These are phyloP conservation scores for Cyprinodon variegatus DNA, from an alignment of 2,113 vertebrate species.

Conservation along the genomic window DNA sequence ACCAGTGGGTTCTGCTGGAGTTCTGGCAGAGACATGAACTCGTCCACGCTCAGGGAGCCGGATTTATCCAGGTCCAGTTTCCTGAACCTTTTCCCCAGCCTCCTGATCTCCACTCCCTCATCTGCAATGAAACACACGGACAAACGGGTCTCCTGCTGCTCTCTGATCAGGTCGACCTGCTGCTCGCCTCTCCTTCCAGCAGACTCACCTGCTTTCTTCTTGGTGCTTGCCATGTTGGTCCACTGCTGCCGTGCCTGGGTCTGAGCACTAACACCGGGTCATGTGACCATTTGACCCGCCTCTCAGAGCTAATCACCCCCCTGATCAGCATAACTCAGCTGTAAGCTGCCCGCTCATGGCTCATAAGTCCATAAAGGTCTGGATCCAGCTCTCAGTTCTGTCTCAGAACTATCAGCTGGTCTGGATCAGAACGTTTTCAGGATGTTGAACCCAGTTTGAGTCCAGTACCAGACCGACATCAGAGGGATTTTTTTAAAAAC, in stretches of 20 bases:
- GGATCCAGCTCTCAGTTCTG: not conserved
- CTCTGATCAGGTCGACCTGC: too few species aligned
- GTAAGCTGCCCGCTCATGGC: not conserved
- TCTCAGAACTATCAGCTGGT: too few species aligned
- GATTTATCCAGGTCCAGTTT: slow-evolving; percentile 99
- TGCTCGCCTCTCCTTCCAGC: too few species aligned
- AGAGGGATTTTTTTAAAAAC: too few species aligned
- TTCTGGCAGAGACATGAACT: slow-evolving; percentile 99
- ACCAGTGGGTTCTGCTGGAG: slow-evolving; percentile 98
- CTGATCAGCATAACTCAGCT: slow-evolving; percentile 18
- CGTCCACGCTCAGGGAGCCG: slow-evolving; percentile 97
- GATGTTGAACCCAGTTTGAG: too few species aligned
- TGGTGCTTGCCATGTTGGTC: slow-evolving; percentile 68
- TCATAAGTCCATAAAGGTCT: too few species aligned
- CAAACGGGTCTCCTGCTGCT: too few species aligned
- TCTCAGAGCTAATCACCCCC: slow-evolving; percentile 60
- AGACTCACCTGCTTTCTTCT: slow-evolving; percentile 72
- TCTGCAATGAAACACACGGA: slow-evolving; percentile 75
- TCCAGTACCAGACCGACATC: too few species aligned
- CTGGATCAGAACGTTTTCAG: too few species aligned
- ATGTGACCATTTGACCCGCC: slow-evolving; percentile 73
- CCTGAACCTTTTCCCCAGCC: slow-evolving; percentile 98
- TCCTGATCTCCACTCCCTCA: slow-evolving; percentile 99
- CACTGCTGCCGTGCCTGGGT: slow-evolving; percentile 30
- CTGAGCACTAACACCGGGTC: slow-evolving; percentile 71